phyloP scores from a whole-genome alignment of 2,113 vertebrate species.

The Panthera uncia region DNA sequence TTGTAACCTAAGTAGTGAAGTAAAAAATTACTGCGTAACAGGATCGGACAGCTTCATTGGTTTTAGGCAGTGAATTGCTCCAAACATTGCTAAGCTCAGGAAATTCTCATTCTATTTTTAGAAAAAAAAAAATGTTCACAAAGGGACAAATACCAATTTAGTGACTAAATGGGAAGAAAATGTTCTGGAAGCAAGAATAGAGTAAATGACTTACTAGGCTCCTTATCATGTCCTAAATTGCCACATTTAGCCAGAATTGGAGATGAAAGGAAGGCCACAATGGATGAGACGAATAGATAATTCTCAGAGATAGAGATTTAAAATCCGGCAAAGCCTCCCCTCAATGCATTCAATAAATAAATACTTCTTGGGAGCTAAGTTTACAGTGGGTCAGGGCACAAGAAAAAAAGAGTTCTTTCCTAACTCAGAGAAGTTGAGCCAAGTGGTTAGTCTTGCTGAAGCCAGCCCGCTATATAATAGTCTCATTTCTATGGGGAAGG shows the following conservation, averaged over 20 bases:
- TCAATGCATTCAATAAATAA: not conserved
- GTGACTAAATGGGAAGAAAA: not conserved
- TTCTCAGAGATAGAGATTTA: not conserved
- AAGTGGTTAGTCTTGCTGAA: not conserved
- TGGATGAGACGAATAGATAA: not conserved
- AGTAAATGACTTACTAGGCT: not conserved
- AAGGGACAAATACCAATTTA: not conserved
- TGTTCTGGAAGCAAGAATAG: not conserved
- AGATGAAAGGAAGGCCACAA: not conserved
- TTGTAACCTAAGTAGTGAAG: slow-evolving; percentile 7
- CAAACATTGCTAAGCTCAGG: not conserved
- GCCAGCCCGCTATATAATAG: not conserved
- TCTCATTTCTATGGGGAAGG: not conserved
- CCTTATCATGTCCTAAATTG: not conserved
- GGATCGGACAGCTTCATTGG: not conserved
- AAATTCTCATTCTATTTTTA: slow-evolving; percentile 8
- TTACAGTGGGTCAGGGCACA: not conserved
- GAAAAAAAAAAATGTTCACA: slow-evolving; percentile 1
- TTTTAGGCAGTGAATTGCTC: not conserved
- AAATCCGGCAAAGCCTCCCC: not conserved
- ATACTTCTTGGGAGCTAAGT: not conserved
- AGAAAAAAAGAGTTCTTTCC: not conserved
- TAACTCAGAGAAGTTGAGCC: not conserved
- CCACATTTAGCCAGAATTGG: not conserved
- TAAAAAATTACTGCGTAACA: not conserved